These are phyloP conservation scores for Eunapius fragilis DNA, from an alignment of 37 sponge, comb jelly and placozoan species.

Conservation along the genomic window DNA sequence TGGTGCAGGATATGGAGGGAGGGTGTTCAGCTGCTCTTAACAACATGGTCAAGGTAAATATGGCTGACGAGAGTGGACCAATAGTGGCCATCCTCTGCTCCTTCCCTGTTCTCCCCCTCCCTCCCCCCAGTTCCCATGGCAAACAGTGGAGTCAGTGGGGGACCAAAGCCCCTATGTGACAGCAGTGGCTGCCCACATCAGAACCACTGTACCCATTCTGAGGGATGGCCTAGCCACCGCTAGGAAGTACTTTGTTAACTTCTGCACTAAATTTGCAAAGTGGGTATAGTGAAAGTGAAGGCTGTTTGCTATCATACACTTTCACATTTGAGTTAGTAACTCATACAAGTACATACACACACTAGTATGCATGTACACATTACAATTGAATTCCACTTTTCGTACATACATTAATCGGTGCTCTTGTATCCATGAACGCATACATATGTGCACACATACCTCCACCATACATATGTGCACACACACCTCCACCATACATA, in stretches of 20 bases:
- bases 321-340: neutral
- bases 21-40: conserved; percentile 81
- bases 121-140: conserved; percentile 76
- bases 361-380: neutral
- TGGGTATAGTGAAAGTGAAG: conserved; percentile 18
- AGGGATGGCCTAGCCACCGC: conserved; percentile 88
- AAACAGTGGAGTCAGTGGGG: conserved; percentile 86
- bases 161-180: conserved; percentile 95
- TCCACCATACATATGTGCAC: too few species aligned
- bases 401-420: too few species aligned
- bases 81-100: neutral
- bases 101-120: neutral
- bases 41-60: conserved; percentile 91
- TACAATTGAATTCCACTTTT: neutral
- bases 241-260: conserved; percentile 96
- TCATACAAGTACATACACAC: neutral
- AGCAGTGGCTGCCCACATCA: conserved; percentile 68
- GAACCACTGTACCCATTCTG: conserved; percentile 79
- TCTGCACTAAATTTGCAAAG: conserved; percentile 98
- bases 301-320: neutral
- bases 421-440: too few species aligned
- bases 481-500: too few species aligned
- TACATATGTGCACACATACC: too few species aligned
- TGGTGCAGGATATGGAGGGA: conserved; percentile 85
- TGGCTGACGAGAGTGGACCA: neutral